These are phyloP conservation scores for Perdita meconis DNA, from an alignment of 2,888 invertebrate species.

Conservation along the genomic window DNA sequence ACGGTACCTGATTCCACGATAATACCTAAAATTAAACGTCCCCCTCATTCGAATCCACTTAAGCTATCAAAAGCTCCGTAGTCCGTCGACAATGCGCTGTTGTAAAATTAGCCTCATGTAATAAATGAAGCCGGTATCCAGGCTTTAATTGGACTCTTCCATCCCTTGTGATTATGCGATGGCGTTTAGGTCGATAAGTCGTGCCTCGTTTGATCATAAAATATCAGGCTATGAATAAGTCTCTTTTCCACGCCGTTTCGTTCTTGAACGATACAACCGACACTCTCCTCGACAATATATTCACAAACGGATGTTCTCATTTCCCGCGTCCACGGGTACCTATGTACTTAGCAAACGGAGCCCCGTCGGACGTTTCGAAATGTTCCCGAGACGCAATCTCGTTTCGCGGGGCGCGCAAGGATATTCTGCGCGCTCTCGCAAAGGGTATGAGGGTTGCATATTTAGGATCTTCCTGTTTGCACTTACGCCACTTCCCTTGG, in stretches of 20 bases:
- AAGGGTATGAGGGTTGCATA: constrained; percentile 54
- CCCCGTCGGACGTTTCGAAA: constrained; percentile 41
- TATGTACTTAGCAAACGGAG: constrained; percentile 51
- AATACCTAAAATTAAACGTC: too few relatives aligned
- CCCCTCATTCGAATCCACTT: too few relatives aligned
- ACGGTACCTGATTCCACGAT: too few relatives aligned
- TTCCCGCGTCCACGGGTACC: constrained; percentile 26
- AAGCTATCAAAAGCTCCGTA: too few relatives aligned
- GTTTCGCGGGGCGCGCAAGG: constrained; percentile 51
- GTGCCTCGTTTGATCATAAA: constrained; percentile 33
- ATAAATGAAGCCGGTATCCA: too few relatives aligned
- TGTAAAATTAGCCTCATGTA: too few relatives aligned
- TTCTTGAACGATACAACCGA: constrained; percentile 22
- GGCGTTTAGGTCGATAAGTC: constrained; percentile 3
- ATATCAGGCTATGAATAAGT: constrained; percentile 40
- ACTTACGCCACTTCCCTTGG: constrained; percentile 45
- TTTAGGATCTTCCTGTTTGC: constrained; percentile 64
- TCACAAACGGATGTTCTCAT: constrained; percentile 44
- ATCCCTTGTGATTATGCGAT: not conserved
- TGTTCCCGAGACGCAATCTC: constrained; percentile 54
- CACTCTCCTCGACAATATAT: constrained; percentile 19
- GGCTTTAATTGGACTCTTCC: not conserved
- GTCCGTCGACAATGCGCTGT: too few relatives aligned
- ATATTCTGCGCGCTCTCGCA: constrained; percentile 21
- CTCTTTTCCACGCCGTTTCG: not conserved